Percentiles rank a stretch among this genome's conserved stretches.
Evolutionary conservation across 2,113 vertebrate genomes (phyloP).

Genomic region (Laticauda colubrina): DNA sequence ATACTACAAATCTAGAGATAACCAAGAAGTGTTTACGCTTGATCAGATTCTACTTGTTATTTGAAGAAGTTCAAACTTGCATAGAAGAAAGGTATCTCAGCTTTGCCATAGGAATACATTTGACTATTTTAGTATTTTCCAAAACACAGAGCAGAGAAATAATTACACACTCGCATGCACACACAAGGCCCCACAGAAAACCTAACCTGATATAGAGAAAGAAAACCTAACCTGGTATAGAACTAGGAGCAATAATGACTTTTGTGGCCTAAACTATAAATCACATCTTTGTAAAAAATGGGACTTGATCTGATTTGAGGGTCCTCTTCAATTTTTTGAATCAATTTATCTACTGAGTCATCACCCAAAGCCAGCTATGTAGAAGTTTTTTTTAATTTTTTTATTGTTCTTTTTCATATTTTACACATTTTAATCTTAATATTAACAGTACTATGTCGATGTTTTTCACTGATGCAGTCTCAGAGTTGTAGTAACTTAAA

Average conservation of each 20-base stretch:
- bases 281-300: constrained; percentile 13
- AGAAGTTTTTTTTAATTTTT: background rate
- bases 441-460: background rate
- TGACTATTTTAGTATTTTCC: constrained; percentile 51
- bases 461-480: background rate
- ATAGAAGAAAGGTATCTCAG: constrained; percentile 56
- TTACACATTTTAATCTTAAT: no score
- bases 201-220: constrained; percentile 35
- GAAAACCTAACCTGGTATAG: constrained; percentile 32
- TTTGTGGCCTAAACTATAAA: constrained; percentile 45
- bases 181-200: background rate
- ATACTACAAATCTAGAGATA: constrained; percentile 69
- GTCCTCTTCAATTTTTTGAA: background rate
- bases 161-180: background rate
- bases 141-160: constrained; percentile 11
- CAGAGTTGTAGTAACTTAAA: background rate
- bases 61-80: constrained; percentile 58
- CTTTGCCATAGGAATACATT: constrained; percentile 57
- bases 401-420: no score
- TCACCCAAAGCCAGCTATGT: background rate
- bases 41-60: constrained; percentile 67
- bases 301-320: background rate
- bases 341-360: background rate
- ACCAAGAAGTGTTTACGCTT: constrained; percentile 64
- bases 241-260: constrained; percentile 11